Evolutionary conservation across 2,113 vertebrate species (phyloP), one percentile per base, ranked within the genome.

Genomic region (Potamarius usumacintae): DNA sequence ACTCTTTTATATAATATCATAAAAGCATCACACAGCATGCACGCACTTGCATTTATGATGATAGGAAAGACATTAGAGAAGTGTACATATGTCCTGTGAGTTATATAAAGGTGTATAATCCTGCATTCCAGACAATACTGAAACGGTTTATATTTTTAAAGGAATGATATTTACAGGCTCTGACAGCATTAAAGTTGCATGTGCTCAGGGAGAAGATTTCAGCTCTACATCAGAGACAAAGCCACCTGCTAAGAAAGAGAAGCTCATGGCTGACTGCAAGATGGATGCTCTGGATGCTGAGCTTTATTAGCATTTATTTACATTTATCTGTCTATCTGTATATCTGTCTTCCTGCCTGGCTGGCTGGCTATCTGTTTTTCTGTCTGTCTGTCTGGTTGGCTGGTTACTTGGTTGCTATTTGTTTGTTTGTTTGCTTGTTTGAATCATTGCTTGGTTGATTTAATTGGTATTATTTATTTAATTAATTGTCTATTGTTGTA

Each of bases 131-230:
- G 22, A 65, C 63, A 67, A 67, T 83, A 60, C 7, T 5, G 48
- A 53, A 83, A 42, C 55, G 20, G 83, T 81, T 90, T 88, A 86
- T 91, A 86, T 91, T 90, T 90, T 90, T 89, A 86, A 89, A 82
- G 81, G 52, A 82, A 65, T 79, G 42, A 90, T 88, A 76, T 90
- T 83, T 86, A 55, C 74, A 89, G 55, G 78, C 48, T 85, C 55
- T 79, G 67, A 82, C 20, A 27, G 65, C 82, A 89, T 90, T 91
- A 90, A 90, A 88, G 65, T 89, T 90, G 86, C 80, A 90, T 91
- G 71, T 62, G 82, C 85, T 86, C 71, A 20, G 77, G 78, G 74
- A 81, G 76, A 82, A 82, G 60, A 52, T 86, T 89, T 78, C 67
- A 72, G 53, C 62, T 83, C 22, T 34, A 79, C 65, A 87, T 85